A percentile compares a stretch with the other conserved stretches of the same genome.
Evolutionary conservation across 2,113 vertebrate species (phyloP).

Genomic region (Anhinga anhinga): DNA sequence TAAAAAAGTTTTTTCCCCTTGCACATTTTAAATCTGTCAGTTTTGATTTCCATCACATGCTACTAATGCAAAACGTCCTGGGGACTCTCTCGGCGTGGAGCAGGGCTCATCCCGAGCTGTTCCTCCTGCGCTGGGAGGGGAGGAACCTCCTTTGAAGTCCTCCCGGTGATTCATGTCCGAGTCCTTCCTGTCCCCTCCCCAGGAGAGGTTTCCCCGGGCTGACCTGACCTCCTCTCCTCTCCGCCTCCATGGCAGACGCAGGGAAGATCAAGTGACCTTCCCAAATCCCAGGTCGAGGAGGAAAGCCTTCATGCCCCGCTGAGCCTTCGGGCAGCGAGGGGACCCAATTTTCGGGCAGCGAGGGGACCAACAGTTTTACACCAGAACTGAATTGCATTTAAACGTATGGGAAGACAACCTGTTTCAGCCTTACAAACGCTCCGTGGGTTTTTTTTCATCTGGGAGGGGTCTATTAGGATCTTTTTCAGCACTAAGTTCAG

Average conservation of each 20-base stretch:
- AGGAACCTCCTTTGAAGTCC: neutral
- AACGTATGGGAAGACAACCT: neutral
- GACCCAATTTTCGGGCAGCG: neutral
- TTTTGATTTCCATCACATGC: neutral
- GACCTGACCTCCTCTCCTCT: neutral
- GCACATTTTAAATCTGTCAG: slow-evolving; percentile 22
- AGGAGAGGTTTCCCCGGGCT: neutral
- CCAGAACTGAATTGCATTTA: neutral
- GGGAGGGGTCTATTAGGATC: neutral
- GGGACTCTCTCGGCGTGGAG: neutral
- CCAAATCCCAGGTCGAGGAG: neutral
- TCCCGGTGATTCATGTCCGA: neutral
- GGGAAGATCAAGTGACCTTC: neutral
- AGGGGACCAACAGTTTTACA: neutral
- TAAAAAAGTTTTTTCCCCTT: neutral
- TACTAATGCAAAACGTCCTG: neutral
- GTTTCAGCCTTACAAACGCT: neutral
- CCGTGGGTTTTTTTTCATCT: neutral
- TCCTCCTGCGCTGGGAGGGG: neutral
- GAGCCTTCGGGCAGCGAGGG: rapidly evolving
- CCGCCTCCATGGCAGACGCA: neutral
- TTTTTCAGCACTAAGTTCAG: neutral
- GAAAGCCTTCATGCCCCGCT: neutral
- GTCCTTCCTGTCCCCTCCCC: slow-evolving; percentile 8
- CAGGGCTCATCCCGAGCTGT: neutral